Conservation (phyloP, 2,888 invertebrate genomes). For the Diplolepis rosae region DNA sequence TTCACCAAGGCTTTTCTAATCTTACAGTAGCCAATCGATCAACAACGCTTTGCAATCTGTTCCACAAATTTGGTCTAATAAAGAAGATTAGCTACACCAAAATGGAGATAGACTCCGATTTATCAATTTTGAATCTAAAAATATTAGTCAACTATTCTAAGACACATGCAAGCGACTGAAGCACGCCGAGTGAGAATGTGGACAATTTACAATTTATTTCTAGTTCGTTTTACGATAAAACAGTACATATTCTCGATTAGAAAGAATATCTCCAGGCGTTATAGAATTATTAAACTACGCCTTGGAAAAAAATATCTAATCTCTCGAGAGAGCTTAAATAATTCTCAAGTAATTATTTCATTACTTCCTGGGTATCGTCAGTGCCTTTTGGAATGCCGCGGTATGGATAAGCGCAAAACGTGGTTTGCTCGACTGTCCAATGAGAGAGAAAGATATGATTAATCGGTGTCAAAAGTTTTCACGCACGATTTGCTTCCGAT, state of each 20-base stretch:
- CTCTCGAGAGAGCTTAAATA: not conserved
- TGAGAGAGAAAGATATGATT: slow-evolving; percentile 23
- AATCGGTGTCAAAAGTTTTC: not conserved
- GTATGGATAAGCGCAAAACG: slow-evolving; percentile 25
- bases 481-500: slow-evolving; percentile 12
- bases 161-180: slow-evolving; percentile 29
- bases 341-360: not conserved
- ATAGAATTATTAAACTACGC: not conserved
- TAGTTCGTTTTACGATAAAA: not conserved
- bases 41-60: slow-evolving; percentile 2
- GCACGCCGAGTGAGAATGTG: slow-evolving; percentile 13
- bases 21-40: not conserved
- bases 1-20: slow-evolving; percentile 24
- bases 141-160: slow-evolving; percentile 22
- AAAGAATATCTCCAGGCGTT: not conserved
- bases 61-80: not conserved
- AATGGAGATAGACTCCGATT: slow-evolving; percentile 4
- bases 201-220: not conserved
- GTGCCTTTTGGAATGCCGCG: slow-evolving; percentile 26
- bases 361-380: slow-evolving; percentile 7
- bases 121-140: not conserved
- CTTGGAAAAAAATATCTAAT: slow-evolving; percentile 5
- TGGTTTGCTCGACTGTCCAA: slow-evolving; percentile 23
- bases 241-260: not conserved
- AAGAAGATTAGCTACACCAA: not conserved